Conservation (phyloP, 2,888 invertebrate genomes). For the Argynnis bischoffii region DNA sequence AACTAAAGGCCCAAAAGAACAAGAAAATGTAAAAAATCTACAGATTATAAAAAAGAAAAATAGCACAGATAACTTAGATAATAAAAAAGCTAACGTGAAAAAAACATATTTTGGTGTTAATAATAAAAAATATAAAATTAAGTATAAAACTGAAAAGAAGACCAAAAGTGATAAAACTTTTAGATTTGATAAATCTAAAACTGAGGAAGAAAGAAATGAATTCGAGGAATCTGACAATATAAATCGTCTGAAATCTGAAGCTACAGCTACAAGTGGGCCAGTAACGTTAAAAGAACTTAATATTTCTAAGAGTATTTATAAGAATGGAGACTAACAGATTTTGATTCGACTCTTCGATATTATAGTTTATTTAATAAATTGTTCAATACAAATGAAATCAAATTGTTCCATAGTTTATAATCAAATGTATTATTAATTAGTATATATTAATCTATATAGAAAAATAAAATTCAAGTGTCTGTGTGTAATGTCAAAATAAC, state of each 20-base stretch:
- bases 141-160: background rate
- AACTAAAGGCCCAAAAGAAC: background rate
- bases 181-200: slow-evolving; percentile 36
- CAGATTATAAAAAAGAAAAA: background rate
- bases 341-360: background rate
- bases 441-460: no score
- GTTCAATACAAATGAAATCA: no score
- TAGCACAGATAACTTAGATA: background rate
- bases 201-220: slow-evolving; percentile 40
- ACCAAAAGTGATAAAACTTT: slow-evolving; percentile 6
- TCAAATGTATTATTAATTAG: no score
- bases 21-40: background rate
- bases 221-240: slow-evolving; percentile 47
- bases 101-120: background rate
- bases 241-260: slow-evolving; percentile 29
- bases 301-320: slow-evolving; percentile 11
- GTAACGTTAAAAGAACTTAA: slow-evolving; percentile 37
- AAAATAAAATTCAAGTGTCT: no score
- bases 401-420: no score
- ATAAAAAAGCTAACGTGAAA: background rate
- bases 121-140: background rate
- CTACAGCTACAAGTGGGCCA: slow-evolving; percentile 46
- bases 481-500: no score
- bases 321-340: background rate
- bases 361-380: background rate